These are phyloP conservation scores for Branchipolynoe longqiensis DNA, from an alignment of 2,888 invertebrate species.

Conservation along the genomic window DNA sequence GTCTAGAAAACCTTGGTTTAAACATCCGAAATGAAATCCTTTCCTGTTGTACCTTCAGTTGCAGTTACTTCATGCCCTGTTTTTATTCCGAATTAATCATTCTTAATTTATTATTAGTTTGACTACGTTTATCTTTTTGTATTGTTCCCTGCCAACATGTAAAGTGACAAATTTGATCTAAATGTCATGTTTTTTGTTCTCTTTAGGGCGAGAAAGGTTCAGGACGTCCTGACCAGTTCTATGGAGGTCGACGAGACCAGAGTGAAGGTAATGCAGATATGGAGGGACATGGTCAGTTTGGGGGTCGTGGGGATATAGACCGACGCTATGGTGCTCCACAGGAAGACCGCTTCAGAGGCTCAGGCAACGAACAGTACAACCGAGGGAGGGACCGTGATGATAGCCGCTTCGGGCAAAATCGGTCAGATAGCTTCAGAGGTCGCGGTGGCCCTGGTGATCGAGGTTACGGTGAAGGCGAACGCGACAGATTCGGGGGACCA, in stretches of 20 bases:
- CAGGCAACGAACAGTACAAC: too few species aligned
- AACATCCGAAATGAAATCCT: too few species aligned
- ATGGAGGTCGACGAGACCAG: not conserved
- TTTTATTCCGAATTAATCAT: too few species aligned
- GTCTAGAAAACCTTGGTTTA: too few species aligned
- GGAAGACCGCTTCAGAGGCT: not conserved
- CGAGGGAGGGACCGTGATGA: not conserved
- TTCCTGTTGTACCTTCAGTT: too few species aligned
- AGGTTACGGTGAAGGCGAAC: not conserved
- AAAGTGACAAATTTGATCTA: too few species aligned
- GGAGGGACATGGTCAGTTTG: not conserved
- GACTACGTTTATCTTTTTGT: too few species aligned
- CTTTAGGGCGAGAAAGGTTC: not conserved
- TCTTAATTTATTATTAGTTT: too few species aligned
- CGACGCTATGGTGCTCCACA: constrained; percentile 14
- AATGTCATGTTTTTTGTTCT: not conserved
- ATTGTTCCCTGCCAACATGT: too few species aligned
- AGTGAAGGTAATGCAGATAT: not conserved
- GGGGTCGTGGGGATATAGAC: not conserved
- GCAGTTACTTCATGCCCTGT: too few species aligned
- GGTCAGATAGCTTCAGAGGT: not conserved
- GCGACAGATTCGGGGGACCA: not conserved
- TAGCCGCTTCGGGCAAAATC: not conserved
- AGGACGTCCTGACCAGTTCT: constrained; percentile 19
- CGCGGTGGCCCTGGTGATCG: not conserved